Evolutionary conservation across 2,113 vertebrate genomes (phyloP).

Genomic region (Menura novaehollandiae): DNA sequence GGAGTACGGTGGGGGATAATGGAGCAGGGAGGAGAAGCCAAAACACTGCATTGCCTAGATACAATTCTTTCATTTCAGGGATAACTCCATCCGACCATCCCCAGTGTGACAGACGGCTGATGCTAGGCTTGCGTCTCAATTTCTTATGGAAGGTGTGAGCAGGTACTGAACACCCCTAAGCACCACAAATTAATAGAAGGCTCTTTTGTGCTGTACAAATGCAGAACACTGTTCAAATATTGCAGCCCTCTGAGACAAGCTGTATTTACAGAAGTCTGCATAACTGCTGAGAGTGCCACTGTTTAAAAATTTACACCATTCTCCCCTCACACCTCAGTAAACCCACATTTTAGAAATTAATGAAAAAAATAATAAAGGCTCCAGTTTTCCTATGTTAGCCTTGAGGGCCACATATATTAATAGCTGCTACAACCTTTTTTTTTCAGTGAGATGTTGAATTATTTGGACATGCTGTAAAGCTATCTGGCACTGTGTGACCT

Average conservation of each 20-base stretch:
- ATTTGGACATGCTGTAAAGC: neutral
- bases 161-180: neutral
- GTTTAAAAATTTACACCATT: neutral
- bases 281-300: neutral
- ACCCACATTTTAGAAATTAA: neutral
- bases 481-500: neutral
- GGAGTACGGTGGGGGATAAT: too few relatives aligned
- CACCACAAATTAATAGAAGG: neutral
- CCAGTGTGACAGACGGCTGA: neutral
- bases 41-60: neutral
- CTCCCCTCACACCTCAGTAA: neutral
- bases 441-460: neutral
- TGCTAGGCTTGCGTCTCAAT: neutral
- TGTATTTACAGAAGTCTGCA: neutral
- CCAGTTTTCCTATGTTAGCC: neutral
- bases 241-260: neutral
- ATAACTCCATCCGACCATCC: neutral
- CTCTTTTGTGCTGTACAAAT: neutral
- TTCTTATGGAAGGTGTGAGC: neutral
- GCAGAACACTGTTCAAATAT: neutral
- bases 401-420: neutral
- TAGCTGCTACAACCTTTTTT: neutral
- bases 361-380: neutral
- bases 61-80: neutral
- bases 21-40: neutral